These are phyloP conservation scores for Heteromormyrus szaboi DNA, from an alignment of 2,797 vertebrate species.

Conservation along the genomic window DNA sequence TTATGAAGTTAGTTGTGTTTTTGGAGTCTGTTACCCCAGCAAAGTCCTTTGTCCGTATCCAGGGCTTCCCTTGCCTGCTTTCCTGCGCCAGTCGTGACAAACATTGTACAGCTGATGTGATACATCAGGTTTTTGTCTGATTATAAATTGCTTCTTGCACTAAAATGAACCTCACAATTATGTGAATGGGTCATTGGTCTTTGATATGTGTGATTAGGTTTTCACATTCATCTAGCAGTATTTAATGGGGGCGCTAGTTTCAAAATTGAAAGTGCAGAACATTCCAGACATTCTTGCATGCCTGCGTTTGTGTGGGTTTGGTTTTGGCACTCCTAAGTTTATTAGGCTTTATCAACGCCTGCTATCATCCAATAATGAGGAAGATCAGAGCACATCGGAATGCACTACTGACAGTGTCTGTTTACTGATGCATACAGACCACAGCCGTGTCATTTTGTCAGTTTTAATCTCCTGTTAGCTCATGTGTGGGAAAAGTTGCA, in stretches of 20 bases:
- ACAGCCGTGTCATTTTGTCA: too few relatives aligned
- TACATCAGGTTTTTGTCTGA: background rate
- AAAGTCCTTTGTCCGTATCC: too few relatives aligned
- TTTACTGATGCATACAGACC: too few relatives aligned
- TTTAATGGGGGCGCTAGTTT: too few relatives aligned
- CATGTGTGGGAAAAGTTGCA: background rate
- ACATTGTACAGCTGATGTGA: background rate
- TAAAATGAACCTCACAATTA: background rate
- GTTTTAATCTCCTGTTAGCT: background rate
- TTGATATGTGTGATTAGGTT: too few relatives aligned
- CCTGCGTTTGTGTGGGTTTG: background rate
- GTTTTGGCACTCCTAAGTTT: background rate
- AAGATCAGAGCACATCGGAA: too few relatives aligned
- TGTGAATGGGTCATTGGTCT: too few relatives aligned
- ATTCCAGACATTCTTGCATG: background rate
- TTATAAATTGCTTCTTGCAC: background rate
- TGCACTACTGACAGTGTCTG: too few relatives aligned
- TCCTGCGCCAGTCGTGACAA: background rate
- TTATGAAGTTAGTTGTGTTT: too few relatives aligned
- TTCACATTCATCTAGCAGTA: too few relatives aligned
- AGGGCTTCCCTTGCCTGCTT: too few relatives aligned
- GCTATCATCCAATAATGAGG: background rate
- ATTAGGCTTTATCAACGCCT: background rate
- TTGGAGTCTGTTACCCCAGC: too few relatives aligned
- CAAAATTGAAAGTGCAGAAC: background rate